Evolutionary conservation across 2,113 vertebrate genomes (phyloP), one percentile per base, ranked within the genome.

Genomic region (Ancistrus triradiatus): DNA sequence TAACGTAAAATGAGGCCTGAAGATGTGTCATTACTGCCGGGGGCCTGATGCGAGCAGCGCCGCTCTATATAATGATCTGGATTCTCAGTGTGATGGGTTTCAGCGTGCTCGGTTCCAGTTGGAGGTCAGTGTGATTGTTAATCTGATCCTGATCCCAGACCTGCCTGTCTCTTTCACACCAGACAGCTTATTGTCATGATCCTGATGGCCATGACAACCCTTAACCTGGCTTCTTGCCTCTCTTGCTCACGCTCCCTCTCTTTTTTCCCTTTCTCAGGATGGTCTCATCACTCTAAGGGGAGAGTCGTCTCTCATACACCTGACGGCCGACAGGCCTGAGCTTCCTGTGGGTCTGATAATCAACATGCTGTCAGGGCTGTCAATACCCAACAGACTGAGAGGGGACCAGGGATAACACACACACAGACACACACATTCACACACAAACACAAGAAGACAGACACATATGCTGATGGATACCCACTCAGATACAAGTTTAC

Each of bases 301-400:
- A 75, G 64, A 74, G 64, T 71, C 59, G 56, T 72, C 72, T 58
- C 63, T 66, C 67, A 89, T 88, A 89, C 89, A 90, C 86, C 92
- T 93, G 91, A 92, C 89, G 87, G 89, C 89, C 91, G 92, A 92
- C 93, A 91, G 88, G 86, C 84, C 87, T 89, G 86, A 85, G 87
- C 89, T 90, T 92, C 92, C 87, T 82, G 90, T 90, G 87, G 90
- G 92, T 90, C 91, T 87, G 90, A 91, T 95, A 93, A 95, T 97
- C 94, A 94, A 94, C 93, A 88, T 89, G 89, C 90, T 93, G 92
- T 93, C 94, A 93, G 81, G 80, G 77, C 88, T 92, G 92, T 91
- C 95, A 93, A 95, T 95, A 93, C 84, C 89, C 86, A 89, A 90
- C 88, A 88, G 90, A 88, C 87, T 83, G 82, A 84, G 84, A 81